These are phyloP conservation scores for Cichladusa arquata DNA, from an alignment of 2,113 vertebrate species.

Conservation along the genomic window DNA sequence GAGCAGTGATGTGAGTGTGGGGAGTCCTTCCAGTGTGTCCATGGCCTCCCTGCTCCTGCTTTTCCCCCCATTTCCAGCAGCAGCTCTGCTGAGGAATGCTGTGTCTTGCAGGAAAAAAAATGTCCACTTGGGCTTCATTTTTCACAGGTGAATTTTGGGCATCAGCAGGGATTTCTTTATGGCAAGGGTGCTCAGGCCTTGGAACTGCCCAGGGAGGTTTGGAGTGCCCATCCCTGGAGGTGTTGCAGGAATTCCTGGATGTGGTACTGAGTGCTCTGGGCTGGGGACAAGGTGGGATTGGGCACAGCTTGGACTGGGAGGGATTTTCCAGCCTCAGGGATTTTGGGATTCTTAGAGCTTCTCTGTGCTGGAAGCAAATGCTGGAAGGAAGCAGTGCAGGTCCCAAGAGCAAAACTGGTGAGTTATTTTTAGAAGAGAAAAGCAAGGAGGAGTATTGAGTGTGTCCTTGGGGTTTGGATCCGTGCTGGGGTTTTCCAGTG, in stretches of 20 bases:
- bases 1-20: not conserved
- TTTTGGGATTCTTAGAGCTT: not conserved
- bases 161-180: rapidly evolving
- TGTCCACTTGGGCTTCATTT: rapidly evolving
- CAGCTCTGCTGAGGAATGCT: not conserved
- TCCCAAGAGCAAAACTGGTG: not conserved
- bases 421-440: not conserved
- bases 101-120: not conserved
- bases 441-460: not conserved
- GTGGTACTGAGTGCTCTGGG: not conserved
- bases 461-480: not conserved
- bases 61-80: rapidly evolving
- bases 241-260: rapidly evolving
- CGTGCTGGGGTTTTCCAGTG: not conserved
- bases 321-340: not conserved
- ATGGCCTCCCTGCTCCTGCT: not conserved
- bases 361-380: not conserved
- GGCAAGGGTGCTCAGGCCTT: rapidly evolving
- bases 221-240: not conserved
- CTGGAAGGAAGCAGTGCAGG: not conserved
- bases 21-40: not conserved
- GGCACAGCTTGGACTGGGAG: not conserved
- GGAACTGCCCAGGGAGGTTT: not conserved
- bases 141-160: not conserved
- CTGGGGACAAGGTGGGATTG: rapidly evolving